Base-by-base conservation (phyloP, 2,797 vertebrate species). In the Babyrousa celebensis region DNA sequence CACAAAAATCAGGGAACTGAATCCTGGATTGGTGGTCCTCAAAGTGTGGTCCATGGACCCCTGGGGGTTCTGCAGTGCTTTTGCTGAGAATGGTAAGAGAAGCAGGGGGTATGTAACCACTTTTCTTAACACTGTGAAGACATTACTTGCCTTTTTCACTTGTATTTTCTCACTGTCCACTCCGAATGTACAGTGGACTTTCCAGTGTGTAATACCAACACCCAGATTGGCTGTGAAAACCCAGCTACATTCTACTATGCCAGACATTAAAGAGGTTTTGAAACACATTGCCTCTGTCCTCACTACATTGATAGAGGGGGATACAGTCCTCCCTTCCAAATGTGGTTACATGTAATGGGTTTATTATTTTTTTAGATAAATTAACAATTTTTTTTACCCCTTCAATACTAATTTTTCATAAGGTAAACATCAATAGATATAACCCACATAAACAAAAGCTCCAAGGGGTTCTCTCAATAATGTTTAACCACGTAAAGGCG, bases 351-450 rank as follows among this genome's bases (percentile, higher is more conserved):
- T 6, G 36, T n/a, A 40, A 82, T 10, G n/a, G 29, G 60, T 17
- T 63, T 67, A 72, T 65, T 63, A 84, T 16, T 77, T 17, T 92
- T 92, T 58, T 87, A 74, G 82, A 87, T 56, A 52, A 86, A 60
- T 36, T 43, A 20, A 86, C 60, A 8, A 67, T 67, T 25, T 70
- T 70, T 67, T 54, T 4, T 25, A 74, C n/a, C 52, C 23, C 6
- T 68, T 60, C 54, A 58, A 23, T 32, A 43, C 75, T 48, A 68
- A 85, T 48, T 68, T 68, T 63, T 70, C 62, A 74, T 25, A 72
- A 14, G 70, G 20, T 25, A 82, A 89, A 77, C 56, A 82, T 77
- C 85, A 92, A 16, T 25, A 36, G 16, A 62, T 60, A 77, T 48
- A 85, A 80, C 7, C 4, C 21, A 79, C 15, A 62, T 36, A 48